Evolutionary conservation across 2,113 vertebrate species (phyloP), one percentile per base, ranked within the genome.

Genomic region (Oryzias celebensis): DNA sequence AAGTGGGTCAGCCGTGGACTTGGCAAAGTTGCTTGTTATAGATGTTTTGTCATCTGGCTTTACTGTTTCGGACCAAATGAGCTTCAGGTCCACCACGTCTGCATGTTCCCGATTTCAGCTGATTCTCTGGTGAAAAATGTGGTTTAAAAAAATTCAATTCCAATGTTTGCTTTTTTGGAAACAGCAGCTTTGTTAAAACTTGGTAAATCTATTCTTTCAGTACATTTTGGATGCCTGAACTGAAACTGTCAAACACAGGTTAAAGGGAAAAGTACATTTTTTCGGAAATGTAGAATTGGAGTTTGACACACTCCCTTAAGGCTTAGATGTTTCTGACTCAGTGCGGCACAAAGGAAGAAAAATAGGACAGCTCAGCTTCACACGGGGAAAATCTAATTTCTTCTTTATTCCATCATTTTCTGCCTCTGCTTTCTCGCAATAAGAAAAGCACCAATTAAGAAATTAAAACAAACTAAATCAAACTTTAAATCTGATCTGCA

Each of bases 241-340:
- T 26, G 5, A 26, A 52, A 24, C 23, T 16, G 50, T 8, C 13
- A 14, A 5, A 28, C 50, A 26, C 12, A 10, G 36, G 36, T 36
- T 36, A 36, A 36, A 36, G 36, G 36, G 36, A 36, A 36, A 36
- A 36, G 36, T 36, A 36, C 10, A 12, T 17, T 48, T 20, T 55
- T 55, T 42, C 53, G 15, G 36, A 55, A 42, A 53, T n/a, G 5
- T 65, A 24, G 14, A 67, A 23, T 23, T 60, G 45, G 43, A 50
- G 57, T 68, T 22, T 49, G 46, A 69, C 60, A 53, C 15, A 15
- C 23, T 71, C 15, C 50, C 14, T 31, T 2, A 17, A 36, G 44
- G 65, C 36, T 54, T 41, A 55, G 17, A 60, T 50, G 52, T 51
- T 54, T 50, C 42, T 4, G 36, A 59, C 36, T 61, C 46, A 51